Evolutionary conservation across 2,113 vertebrate species (phyloP).

Genomic region (Gobiocypris rarus): DNA sequence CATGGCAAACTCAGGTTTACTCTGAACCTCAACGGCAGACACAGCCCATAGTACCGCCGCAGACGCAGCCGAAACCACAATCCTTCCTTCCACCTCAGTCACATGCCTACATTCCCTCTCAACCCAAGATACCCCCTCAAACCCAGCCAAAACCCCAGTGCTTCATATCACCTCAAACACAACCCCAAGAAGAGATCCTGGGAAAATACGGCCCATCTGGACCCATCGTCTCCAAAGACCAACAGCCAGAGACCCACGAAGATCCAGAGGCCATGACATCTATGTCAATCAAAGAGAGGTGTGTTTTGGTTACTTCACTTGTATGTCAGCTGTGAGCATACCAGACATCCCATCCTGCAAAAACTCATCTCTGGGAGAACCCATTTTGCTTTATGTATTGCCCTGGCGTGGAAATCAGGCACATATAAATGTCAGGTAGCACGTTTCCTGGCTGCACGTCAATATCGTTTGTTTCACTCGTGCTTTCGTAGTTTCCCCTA

Average conservation of each 20-base stretch:
- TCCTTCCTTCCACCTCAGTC: slow-evolving; percentile 61
- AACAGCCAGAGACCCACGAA: slow-evolving; percentile 58
- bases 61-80: slow-evolving; percentile 73
- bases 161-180: slow-evolving; percentile 48
- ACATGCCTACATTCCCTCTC: slow-evolving; percentile 53
- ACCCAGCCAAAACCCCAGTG: slow-evolving; percentile 30
- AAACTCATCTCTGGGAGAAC: no score
- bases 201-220: slow-evolving; percentile 62
- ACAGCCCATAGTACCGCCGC: slow-evolving; percentile 65
- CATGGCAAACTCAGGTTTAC: slow-evolving; percentile 47
- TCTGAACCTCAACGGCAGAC: slow-evolving; percentile 66
- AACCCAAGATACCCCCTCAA: slow-evolving; percentile 43
- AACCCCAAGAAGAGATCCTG: slow-evolving; percentile 61
- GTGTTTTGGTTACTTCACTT: slow-evolving; percentile 36
- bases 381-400: no score
- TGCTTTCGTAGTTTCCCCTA: no score
- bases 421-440: no score
- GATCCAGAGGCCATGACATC: slow-evolving; percentile 74
- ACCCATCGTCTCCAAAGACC: slow-evolving; percentile 30
- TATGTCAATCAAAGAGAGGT: slow-evolving; percentile 98
- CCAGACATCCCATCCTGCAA: no score
- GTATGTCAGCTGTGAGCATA: background rate
- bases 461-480: no score
- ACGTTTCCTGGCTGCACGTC: no score
- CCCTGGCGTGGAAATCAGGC: no score